These are phyloP conservation scores for Orthonychiurus folsomi DNA, from an alignment of 2,888 invertebrate species.

Conservation along the genomic window DNA sequence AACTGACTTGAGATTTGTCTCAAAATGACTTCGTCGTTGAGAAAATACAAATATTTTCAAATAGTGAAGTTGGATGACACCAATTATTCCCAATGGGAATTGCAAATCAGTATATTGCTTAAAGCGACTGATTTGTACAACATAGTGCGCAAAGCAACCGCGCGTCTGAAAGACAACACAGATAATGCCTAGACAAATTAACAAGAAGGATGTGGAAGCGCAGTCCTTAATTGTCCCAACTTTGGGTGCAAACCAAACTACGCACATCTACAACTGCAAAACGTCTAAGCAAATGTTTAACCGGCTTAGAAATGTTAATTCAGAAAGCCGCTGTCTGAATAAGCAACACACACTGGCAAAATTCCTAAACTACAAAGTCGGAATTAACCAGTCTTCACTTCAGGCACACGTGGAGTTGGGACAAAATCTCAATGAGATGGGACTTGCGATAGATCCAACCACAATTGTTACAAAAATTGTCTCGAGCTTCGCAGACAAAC, in stretches of 20 bases:
- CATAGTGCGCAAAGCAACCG: neutral
- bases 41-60: too few relatives aligned
- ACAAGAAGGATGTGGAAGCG: conserved; percentile 10
- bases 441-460: neutral
- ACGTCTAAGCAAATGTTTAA: conserved; percentile 12
- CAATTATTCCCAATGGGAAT: neutral
- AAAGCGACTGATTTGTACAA: neutral
- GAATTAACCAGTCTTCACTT: conserved; percentile 8
- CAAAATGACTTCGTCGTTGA: too few relatives aligned
- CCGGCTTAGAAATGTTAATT: neutral
- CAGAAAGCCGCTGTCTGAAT: conserved; percentile 5
- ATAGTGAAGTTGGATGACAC: neutral
- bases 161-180: neutral
- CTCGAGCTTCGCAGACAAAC: conserved; percentile 7
- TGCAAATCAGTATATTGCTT: neutral
- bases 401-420: conserved; percentile 8
- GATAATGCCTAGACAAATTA: conserved; percentile 6
- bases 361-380: conserved; percentile 4
- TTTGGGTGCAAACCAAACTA: neutral
- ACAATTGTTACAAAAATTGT: conserved; percentile 9
- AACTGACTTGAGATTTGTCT: too few relatives aligned
- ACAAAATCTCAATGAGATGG: conserved; percentile 9
- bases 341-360: conserved; percentile 6
- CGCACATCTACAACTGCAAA: neutral
- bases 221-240: neutral